Evolutionary conservation across 2,113 vertebrate species (phyloP), one percentile per base, ranked within the genome.

Genomic region (Engraulis encrasicolus): DNA sequence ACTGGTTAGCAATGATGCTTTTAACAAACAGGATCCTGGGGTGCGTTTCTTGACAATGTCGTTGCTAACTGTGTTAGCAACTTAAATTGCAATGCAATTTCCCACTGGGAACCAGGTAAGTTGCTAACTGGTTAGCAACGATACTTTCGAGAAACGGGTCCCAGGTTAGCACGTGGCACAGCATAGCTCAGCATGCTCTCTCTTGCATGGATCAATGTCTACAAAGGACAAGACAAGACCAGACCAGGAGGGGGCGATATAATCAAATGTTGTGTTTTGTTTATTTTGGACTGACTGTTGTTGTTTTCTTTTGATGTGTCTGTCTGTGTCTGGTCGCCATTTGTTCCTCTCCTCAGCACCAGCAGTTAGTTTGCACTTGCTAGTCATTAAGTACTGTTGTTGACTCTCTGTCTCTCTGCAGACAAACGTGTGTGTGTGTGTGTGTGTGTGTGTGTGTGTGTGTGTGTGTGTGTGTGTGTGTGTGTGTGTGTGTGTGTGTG

Each of bases 151-250:
- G n/a, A n/a, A n/a, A n/a, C n/a, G n/a, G n/a, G n/a, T n/a, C n/a
- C n/a, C n/a, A n/a, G n/a, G n/a, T 66, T 66, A 66, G 58, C 58
- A 66, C 23, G 58, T 66, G 31, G 58, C 58, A 66, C 58, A 66
- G 58, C 58, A 66, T 31, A 66, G 58, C 58, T 23, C 31, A 66
- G 58, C 66, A 74, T 74, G 66, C 66, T 74, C 61, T 71, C 66
- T 74, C 27, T n/a, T n/a, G 66, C 66, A 74, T 74, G 66, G 27
- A 31, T 74, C 27, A 74, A 15, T 74, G 66, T 31, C 31, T 31
- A 74, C 11, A 15, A 31, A 34, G 66, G 27, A n/a, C n/a, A n/a
- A n/a, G n/a, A n/a, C n/a, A n/a, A n/a, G n/a, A n/a, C n/a, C n/a
- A n/a, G n/a, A n/a, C 66, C 66, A 36, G 66, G 31, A 74, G 66